Evolutionary conservation across 2,797 vertebrate genomes (phyloP), one percentile per base, ranked within the genome.

Genomic region (Gouania willdenowi): DNA sequence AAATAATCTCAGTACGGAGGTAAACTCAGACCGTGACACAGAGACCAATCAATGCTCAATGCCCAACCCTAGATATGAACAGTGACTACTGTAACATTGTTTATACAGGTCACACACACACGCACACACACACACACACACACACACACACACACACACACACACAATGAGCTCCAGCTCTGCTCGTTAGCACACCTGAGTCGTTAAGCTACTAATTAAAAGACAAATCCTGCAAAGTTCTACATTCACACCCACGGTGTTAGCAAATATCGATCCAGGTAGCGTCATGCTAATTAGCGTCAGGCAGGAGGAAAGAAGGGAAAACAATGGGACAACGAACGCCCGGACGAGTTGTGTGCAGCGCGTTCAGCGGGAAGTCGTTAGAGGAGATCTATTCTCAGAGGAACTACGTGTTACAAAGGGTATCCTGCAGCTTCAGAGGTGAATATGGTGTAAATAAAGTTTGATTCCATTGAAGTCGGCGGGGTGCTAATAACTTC

Each of bases 251-350:
- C 73, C 54, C 66, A 74, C 60, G 55, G 62, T 85, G 81, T 88
- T 88, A 87, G 73, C 80, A 86, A 89, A 88, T 85, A 88, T 73
- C 85, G 84, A 87, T 73, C 79, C 86, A 87, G 84, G 85, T 86
- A 90, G 84, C 80, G 79, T 68, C 56, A 80, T 81, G 88, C 82
- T 91, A 90, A 91, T 91, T 91, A 91, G 87, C 82, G 87, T 88
- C 84, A 87, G 77, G 57, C 51, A 48, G 57, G 38, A 28, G 45
- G n/a, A 42, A 9, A 25, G 32, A 24, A 26, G 28, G 24, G 11
- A 11, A 53, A 49, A 60, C 52, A 69, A 50, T 22, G 37, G 51
- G 57, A 43, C 40, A 19, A 19, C 5, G 3, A 41, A 24, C 9
- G 27, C 39, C 17, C 2, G 8, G 25, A 49, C 11, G 59, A 70